Base-by-base conservation (phyloP, 2,888 invertebrate species). In the Pilophorus perplexus region DNA sequence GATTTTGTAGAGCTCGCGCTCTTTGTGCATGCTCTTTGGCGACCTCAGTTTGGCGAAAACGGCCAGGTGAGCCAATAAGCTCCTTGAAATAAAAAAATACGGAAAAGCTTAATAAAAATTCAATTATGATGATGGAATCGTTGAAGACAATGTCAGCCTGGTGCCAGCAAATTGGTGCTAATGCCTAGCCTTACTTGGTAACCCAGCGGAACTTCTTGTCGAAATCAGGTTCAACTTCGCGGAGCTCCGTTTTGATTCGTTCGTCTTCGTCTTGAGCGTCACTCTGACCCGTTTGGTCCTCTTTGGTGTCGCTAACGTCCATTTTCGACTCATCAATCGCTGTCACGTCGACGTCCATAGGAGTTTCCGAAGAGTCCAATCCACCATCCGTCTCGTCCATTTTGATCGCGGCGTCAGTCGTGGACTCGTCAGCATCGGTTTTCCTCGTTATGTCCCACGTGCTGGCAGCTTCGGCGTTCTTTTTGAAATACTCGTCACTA, bases 1-100 rank as follows among this genome's bases (percentile, higher is more conserved):
- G n/a, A 89, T 80, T 67, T 83, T 84, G 74, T 83, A 83, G 68
- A 97, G 80, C 71, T 90, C 85, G 0, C 84, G 79, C 76, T 92
- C 90, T 70, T 85, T 84, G 74, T 87, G 86, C 69, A 93, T 79
- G 1, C 88, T 87, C 75, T 84, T 86, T 0, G 94, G 93, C 74
- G 90, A 91, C 69, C 84, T 84, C 72, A 94, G 85, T 73, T 88
- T 87, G 0, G 89, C 80, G 75, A 95, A 85, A 6, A 94, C 83
- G 72, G 84, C 81, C 75, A 96, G 80, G 73, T 88, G 84, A 16
- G 85, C 83, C 46, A 86, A 80, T 0, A 91, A 77, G 44, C 79
- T 78, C 70, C 78, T 80, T 33, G 33, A 33, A 12, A 33, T 33
- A 12, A 33, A 12, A 33, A 33, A 12, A 33, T 55, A 27, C 20